Evolutionary conservation across 37 sponge, comb jelly and placozoan genomes (phyloP), one percentile per base, ranked within the genome.

Genomic region (Theonella swinhoei): DNA sequence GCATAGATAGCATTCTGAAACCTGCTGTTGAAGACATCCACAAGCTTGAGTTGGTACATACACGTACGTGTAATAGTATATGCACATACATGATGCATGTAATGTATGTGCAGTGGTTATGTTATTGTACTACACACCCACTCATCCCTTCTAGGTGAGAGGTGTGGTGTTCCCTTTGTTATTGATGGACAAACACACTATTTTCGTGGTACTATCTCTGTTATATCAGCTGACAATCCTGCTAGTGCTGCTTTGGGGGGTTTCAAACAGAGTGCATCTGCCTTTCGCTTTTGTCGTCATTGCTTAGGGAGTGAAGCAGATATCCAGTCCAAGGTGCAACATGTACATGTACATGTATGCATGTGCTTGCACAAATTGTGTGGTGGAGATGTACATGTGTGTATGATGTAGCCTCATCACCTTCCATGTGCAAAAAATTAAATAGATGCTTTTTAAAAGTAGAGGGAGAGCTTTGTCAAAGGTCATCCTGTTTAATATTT

Each of bases 221-320:
- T 41, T 24, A 61, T 84, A 32, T 76, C 69, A 34, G 85, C 69
- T 34, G 85, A 84, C 68, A 84, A 84, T 42, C 85, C 60, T 29
- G 85, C 69, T 4, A 67, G 77, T 29, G 8, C 23, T 11, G 28
- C 47, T 42, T 69, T 84, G 0, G 85, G 85, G 2, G 76, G 85
- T 1, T 75, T 76, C 47, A 84, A 84, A 54, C 76, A 75, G 34
- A 65, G 69, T 24, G 31, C 58, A 5, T 33, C 69, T 67, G 76
- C 85, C 24, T 67, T 47, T n/a, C 36, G 76, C 14, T 17, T 24
- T 17, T 84, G 85, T 60, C 72, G 83, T 19, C 75, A 74, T n/a
- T 83, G 83, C 41, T 24, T 64, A 4, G 83, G 64, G 32, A 72
- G 39, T 62, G 42, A 23, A 17, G 75, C 1, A 62, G 74, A 83